Conservation (phyloP, 92 coral and sea anemone species). For the Meandrina meandrites region DNA sequence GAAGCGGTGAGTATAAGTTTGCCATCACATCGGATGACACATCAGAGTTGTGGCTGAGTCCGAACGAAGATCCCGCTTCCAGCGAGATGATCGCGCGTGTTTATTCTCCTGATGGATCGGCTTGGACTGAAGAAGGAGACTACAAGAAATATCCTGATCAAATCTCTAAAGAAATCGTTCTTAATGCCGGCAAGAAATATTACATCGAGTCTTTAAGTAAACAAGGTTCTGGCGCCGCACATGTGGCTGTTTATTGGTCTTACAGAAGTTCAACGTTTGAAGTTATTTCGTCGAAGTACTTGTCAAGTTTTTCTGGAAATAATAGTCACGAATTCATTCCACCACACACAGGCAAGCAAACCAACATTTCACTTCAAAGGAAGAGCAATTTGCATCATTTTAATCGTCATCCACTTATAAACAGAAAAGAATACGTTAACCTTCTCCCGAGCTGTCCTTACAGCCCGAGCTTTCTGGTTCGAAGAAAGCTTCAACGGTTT, state of each 20-base stretch:
- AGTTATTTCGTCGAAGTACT: constrained; percentile 1
- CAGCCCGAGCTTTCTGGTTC: constrained; percentile 10
- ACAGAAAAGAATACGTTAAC: neutral
- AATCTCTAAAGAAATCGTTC: constrained; percentile 23
- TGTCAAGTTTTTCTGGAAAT: neutral
- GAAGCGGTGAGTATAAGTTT: constrained; percentile 17
- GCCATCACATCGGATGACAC: constrained; percentile 32
- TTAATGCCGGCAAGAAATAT: constrained; percentile 25
- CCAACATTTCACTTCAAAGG: neutral
- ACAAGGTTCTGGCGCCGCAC: constrained; percentile 8
- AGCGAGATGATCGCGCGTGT: constrained; percentile 20
- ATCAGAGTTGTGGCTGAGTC: constrained; percentile 36
- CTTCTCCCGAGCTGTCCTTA: constrained; percentile 6
- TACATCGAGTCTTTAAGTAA: constrained; percentile 25
- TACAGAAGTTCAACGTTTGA: constrained; percentile 12
- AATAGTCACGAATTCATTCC: neutral
- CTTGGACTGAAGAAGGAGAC: constrained; percentile 21
- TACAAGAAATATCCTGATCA: constrained; percentile 24
- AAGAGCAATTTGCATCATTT: neutral
- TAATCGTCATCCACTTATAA: neutral
- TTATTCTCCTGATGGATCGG: constrained; percentile 5
- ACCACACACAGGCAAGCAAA: neutral
- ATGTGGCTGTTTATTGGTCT: constrained; percentile 18
- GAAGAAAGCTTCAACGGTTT: neutral
- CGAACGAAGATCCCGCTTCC: constrained; percentile 2